Evolutionary conservation across 1,140 invertebrate species (phyloP).

Genomic region (Gonioctena quinquepunctata): DNA sequence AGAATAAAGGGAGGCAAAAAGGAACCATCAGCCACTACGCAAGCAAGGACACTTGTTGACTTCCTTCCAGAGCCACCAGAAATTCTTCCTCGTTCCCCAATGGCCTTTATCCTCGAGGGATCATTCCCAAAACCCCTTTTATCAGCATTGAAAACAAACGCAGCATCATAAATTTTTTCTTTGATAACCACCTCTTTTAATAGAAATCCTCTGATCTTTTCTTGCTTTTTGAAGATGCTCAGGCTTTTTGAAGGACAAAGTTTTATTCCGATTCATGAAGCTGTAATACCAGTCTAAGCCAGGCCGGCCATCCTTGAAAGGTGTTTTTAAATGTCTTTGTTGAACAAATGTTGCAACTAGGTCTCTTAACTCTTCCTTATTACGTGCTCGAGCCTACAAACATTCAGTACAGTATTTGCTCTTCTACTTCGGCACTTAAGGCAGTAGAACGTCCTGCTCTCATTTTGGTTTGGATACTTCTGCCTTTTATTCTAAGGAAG

Average conservation of each 20-base stretch:
- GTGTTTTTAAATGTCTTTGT: slow-evolving; percentile 3
- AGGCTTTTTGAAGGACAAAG: slow-evolving; percentile 20
- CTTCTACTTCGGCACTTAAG: slow-evolving; percentile 15
- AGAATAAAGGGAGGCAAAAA: slow-evolving; percentile 48
- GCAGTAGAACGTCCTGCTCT: background rate
- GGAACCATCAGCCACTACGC: slow-evolving; percentile 40
- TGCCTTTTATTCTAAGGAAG: background rate
- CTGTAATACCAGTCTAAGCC: slow-evolving; percentile 1
- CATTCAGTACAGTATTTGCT: slow-evolving; percentile 24
- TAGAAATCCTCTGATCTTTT: slow-evolving; percentile 27
- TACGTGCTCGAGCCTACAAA: slow-evolving; percentile 22
- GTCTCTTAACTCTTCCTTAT: slow-evolving; percentile 21
- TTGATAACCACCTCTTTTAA: slow-evolving; percentile 11
- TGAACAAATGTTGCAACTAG: slow-evolving; percentile 13
- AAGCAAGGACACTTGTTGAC: slow-evolving; percentile 47
- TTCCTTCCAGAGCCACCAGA: slow-evolving; percentile 44
- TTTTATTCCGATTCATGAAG: slow-evolving; percentile 2
- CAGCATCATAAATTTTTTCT: background rate
- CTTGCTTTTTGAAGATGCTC: slow-evolving; percentile 31
- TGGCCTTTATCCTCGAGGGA: slow-evolving; percentile 16
- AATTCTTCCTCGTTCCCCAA: slow-evolving; percentile 41
- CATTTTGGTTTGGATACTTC: background rate
- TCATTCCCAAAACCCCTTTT: slow-evolving; percentile 25
- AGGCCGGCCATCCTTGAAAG: background rate
- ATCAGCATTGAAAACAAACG: slow-evolving; percentile 30